Conservation (phyloP, 2,888 invertebrate species). For the Leucoma salicis region DNA sequence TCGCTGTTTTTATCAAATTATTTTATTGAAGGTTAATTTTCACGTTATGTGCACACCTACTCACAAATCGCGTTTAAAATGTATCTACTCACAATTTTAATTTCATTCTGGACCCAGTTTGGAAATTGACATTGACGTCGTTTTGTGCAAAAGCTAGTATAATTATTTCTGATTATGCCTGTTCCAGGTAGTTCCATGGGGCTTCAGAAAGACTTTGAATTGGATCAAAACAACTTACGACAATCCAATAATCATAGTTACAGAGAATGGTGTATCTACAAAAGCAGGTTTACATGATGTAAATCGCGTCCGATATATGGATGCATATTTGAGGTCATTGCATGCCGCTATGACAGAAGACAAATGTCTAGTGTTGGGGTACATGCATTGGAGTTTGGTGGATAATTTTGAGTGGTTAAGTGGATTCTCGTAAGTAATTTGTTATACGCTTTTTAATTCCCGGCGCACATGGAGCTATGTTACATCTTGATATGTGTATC, state of each 20-base stretch:
- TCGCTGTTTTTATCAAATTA: too few relatives aligned
- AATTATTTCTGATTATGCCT: too few relatives aligned
- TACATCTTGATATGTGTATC: too few relatives aligned
- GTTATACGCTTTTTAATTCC: neutral
- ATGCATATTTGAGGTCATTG: constrained; percentile 69
- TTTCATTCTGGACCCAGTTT: too few relatives aligned
- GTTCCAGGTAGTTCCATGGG: constrained; percentile 84
- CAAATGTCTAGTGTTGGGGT: constrained; percentile 83
- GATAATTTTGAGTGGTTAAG: constrained; percentile 92
- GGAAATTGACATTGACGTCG: too few relatives aligned
- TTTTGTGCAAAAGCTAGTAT: too few relatives aligned
- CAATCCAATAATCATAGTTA: constrained; percentile 81
- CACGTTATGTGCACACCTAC: too few relatives aligned
- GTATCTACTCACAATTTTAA: too few relatives aligned
- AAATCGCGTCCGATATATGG: constrained; percentile 77
- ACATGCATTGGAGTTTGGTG: constrained; percentile 89
- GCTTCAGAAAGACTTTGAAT: constrained; percentile 83
- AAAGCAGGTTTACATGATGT: constrained; percentile 65
- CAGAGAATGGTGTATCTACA: constrained; percentile 84
- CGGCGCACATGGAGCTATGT: too few relatives aligned
- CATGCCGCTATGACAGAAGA: constrained; percentile 76
- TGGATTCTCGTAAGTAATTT: constrained; percentile 84
- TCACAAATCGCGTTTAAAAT: too few relatives aligned
- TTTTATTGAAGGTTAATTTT: too few relatives aligned
- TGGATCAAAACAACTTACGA: constrained; percentile 83